phyloP scores from a whole-genome alignment of 2,113 vertebrate species.

The Cyanistes caeruleus region DNA sequence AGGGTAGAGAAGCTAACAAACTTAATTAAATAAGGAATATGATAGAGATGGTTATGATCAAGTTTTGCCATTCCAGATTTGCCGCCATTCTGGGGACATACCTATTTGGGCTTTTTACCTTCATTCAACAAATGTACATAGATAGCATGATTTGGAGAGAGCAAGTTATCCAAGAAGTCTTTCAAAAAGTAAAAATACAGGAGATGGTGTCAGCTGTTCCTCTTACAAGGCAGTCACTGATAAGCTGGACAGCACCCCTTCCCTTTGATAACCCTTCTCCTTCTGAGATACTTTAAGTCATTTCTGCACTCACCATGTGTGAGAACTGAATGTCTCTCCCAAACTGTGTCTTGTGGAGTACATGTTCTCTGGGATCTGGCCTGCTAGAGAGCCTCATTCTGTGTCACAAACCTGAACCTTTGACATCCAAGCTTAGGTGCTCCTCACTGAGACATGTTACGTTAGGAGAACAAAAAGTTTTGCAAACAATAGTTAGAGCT shows the following conservation, averaged over 20 bases:
- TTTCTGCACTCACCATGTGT: not conserved
- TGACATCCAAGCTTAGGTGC: not conserved
- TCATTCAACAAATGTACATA: not conserved
- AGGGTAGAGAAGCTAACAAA: not conserved
- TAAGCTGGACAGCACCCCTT: not conserved
- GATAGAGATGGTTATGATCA: not conserved
- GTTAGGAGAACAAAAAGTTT: not conserved
- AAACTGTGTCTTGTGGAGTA: not conserved
- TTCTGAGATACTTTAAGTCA: accelerated
- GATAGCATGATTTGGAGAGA: not conserved
- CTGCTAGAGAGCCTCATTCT: not conserved
- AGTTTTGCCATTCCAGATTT: not conserved
- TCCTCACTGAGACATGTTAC: not conserved
- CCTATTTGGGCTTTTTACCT: not conserved
- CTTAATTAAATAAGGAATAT: not conserved
- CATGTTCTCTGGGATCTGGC: accelerated
- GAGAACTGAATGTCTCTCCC: not conserved
- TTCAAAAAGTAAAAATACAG: not conserved
- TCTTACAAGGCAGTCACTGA: not conserved
- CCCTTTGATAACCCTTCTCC: not conserved
- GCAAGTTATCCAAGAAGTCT: not conserved
- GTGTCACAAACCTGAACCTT: not conserved
- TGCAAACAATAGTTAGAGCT: not conserved
- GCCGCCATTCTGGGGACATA: not conserved
- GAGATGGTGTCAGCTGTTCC: not conserved